Evolutionary conservation across 2,113 vertebrate species (phyloP), one percentile per base, ranked within the genome.

Genomic region (Heterotilapia buettikoferi): DNA sequence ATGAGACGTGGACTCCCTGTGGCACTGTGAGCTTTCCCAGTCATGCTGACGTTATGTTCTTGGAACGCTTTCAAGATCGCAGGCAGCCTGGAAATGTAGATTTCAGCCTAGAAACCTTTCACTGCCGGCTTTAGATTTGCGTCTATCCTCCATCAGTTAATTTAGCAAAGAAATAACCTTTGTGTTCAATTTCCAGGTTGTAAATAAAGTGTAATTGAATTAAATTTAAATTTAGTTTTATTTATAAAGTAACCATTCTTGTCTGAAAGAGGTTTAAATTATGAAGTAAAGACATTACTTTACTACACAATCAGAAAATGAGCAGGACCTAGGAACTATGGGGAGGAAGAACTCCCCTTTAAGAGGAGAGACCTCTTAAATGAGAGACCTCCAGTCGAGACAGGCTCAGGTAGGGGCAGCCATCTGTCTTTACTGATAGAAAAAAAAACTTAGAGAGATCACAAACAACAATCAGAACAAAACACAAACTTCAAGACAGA

Each of bases 1-100:
- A 92, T 92, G 89, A 90, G 92, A 95, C 47, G 79, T 94, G 90
- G 94, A 91, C 90, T 88, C 93, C 79, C 82, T 84, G 79, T 86
- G 88, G 90, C 86, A 80, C 80, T 6, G 76, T 9, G 13, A 92
- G 84, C 80, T 79, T 83, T 71, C 54, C 43, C 79, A 71, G 89
- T 84, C 89, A 86, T 54, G 83, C 84, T 92, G 90, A 93, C 85
- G 89, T 93, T 89, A 91, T 93, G 84, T 92, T 93, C 85, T 92
- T 95, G 95, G 90, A 85, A 52, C 24, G 2, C 7, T 6, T 36
- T 88, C 79, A 84, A 73, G 26, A 85, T 85, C n/a, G 6, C 88
- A 86, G 89, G 61, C 86, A 8, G 83, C 6, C 50, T 90, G 90
- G 88, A 93, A 93, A 94, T 88, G 82, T 83, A 36, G 71, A 81